These are phyloP conservation scores for Gymnoscelis rufifasciata DNA, from an alignment of 2,888 invertebrate genomes.

Conservation along the genomic window DNA sequence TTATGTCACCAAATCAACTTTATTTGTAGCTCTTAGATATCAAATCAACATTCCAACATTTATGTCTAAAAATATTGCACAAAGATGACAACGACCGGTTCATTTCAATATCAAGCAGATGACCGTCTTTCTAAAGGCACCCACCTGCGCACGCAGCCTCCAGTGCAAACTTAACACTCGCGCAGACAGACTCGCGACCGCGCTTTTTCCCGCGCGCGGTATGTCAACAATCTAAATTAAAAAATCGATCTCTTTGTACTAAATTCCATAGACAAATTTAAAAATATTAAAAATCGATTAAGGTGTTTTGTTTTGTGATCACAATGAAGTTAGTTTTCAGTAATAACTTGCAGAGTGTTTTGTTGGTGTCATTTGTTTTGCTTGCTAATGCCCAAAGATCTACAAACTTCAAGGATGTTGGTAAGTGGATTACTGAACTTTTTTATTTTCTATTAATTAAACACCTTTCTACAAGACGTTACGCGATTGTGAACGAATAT, in stretches of 20 bases:
- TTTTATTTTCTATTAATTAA: too few relatives aligned
- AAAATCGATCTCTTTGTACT: background rate
- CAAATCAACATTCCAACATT: conserved; percentile 5
- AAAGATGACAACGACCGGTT: conserved; percentile 54
- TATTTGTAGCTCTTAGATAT: background rate
- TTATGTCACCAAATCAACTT: too few relatives aligned
- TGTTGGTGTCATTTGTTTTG: conserved; percentile 63
- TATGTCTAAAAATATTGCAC: conserved; percentile 28
- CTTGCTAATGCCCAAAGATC: conserved; percentile 68
- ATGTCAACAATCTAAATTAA: conserved; percentile 54
- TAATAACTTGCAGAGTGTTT: conserved; percentile 59
- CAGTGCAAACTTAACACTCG: conserved; percentile 59
- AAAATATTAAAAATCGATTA: background rate
- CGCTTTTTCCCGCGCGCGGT: conserved; percentile 50
- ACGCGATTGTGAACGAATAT: too few relatives aligned
- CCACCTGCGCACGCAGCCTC: conserved; percentile 51
- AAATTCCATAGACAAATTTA: too few relatives aligned
- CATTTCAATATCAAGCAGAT: conserved; percentile 17
- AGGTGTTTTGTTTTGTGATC: background rate
- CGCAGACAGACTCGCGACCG: conserved; percentile 56
- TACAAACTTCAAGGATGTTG: conserved; percentile 60
- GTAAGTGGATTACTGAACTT: conserved; percentile 27
- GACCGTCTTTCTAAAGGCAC: conserved; percentile 39
- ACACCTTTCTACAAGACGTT: too few relatives aligned
- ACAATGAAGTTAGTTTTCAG: conserved; percentile 59